Base-by-base conservation (phyloP, 2,888 invertebrate species). In the Fragum sueziense region DNA sequence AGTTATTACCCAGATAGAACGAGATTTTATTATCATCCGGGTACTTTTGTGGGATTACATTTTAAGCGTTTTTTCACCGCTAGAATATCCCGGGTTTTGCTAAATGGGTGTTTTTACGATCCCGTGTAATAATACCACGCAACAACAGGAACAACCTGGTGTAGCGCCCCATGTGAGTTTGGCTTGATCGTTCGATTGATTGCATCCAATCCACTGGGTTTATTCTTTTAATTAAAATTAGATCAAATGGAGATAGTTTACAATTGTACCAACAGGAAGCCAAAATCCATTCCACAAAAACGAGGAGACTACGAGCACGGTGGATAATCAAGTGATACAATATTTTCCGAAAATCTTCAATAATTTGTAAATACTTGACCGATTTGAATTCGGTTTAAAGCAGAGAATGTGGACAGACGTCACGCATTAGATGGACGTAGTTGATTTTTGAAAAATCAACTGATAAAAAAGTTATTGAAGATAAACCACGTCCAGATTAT, bases 1-100 rank as follows among this genome's bases (percentile, higher is more conserved):
- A 65, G 31, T 70, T 69, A 78, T 71, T 69, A 78, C 77, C 65
- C 65, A 65, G 65, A 65, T 65, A 65, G 65, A 65, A 65, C 65
- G 41, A 41, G 65, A 41, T 65, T 65, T 65, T 65, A 65, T 27
- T 33, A 65, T 37, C 65, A 65, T 65, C 65, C 20, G 65, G 65
- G 41, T 65, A 65, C 65, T 65, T 65, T 41, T 34, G 41, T 34
- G 31, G 65, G 65, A 65, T 65, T 65, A 41, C 14, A 27, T 65
- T 62, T 65, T 65, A 41, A 65, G 41, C 65, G 65, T 65, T 65
- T 65, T 65, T 65, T 65, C 65, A 65, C 65, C 65, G 65, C 34
- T 65, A 37, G 65, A 41, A 65, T 65, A 65, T 65, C 65, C 65
- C 65, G 65, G 65, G 65, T 65, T 65, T 65, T 41, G 65, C 65